phyloP scores from a whole-genome alignment of 2,888 invertebrate species.

The Dicroscelio sp. region DNA sequence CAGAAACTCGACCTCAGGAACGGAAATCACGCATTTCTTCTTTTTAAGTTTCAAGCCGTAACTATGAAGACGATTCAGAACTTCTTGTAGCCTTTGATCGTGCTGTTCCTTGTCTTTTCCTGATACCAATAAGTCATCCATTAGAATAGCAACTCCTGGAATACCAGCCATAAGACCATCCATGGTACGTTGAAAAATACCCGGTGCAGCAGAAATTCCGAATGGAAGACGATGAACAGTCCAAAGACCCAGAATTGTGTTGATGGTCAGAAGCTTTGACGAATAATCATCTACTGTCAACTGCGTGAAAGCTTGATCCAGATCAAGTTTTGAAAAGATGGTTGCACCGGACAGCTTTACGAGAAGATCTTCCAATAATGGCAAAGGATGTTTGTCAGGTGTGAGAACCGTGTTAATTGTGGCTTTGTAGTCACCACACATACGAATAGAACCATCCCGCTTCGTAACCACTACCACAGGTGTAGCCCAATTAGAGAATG shows the following conservation, averaged over 20 bases:
- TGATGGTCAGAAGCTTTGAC: conserved; percentile 9
- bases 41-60: background rate
- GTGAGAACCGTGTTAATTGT: conserved; percentile 7
- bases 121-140: conserved; percentile 36
- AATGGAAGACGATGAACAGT: conserved; percentile 84
- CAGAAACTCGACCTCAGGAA: background rate
- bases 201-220: conserved; percentile 79
- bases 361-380: conserved; percentile 33
- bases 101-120: conserved; percentile 21
- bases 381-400: conserved; percentile 39
- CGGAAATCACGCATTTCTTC: background rate
- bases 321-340: conserved; percentile 43
- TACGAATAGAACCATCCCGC: conserved; percentile 4
- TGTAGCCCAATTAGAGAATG: conserved; percentile 43
- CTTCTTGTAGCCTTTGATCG: conserved; percentile 14
- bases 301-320: conserved; percentile 35
- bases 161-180: conserved; percentile 51
- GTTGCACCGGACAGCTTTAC: conserved; percentile 28
- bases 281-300: conserved; percentile 1
- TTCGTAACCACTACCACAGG: conserved; percentile 35
- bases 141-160: conserved; percentile 5
- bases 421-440: conserved; percentile 52
- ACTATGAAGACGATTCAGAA: conserved; percentile 20
- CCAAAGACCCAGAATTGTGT: conserved; percentile 39
- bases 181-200: conserved; percentile 78